Conservation (phyloP, 2,113 vertebrate species). For the Puffinus mauretanicus region DNA sequence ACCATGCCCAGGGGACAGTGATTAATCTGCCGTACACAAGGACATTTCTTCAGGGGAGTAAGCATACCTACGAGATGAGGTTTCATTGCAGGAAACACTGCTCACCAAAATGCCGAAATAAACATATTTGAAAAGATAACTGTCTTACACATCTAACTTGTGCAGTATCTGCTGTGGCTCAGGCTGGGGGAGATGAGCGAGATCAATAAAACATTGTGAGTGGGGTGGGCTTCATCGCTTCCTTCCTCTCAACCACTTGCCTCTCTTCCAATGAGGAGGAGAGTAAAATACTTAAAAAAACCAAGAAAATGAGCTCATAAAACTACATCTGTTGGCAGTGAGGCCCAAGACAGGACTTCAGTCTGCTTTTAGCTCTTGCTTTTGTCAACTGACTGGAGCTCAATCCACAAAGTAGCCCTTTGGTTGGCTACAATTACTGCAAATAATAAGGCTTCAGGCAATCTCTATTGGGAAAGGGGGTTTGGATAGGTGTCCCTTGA, state of each 20-base stretch:
- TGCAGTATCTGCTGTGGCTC: not conserved
- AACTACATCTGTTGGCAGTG: not conserved
- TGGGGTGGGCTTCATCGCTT: not conserved
- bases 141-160: not conserved
- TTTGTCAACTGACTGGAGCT: not conserved
- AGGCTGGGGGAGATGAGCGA: not conserved
- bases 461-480: not conserved
- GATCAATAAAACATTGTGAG: not conserved
- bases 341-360: not conserved
- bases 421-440: not conserved
- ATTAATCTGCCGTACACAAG: not conserved
- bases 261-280: not conserved
- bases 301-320: not conserved
- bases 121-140: not conserved
- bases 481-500: not conserved
- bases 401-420: not conserved
- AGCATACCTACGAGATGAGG: not conserved
- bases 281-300: not conserved
- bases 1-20: not conserved
- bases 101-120: not conserved
- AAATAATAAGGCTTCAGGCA: not conserved
- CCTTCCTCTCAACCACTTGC: not conserved
- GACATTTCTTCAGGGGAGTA: not conserved
- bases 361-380: not conserved
- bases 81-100: not conserved